Conservation (phyloP, 2,888 invertebrate species). For the Philonicus albiceps region DNA sequence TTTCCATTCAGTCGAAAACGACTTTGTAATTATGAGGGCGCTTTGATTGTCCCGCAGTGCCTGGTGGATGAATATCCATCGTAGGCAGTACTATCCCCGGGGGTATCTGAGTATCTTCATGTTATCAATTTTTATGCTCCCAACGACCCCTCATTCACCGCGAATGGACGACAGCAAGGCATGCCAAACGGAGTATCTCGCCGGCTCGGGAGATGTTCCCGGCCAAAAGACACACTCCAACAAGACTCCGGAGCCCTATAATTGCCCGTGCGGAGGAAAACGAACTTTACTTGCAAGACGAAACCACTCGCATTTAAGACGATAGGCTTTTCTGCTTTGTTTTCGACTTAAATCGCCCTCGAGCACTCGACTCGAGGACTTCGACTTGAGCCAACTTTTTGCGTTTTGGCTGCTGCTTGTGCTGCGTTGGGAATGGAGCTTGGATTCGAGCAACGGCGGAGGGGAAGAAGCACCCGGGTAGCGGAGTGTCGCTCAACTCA, state of each 20-base stretch:
- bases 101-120: neutral
- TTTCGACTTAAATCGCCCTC: slow-evolving; percentile 20
- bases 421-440: neutral
- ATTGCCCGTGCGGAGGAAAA: slow-evolving; percentile 18
- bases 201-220: neutral
- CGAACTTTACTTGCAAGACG: neutral
- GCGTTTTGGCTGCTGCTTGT: neutral
- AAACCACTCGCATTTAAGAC: neutral
- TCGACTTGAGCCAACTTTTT: slow-evolving; percentile 12
- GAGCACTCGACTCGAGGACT: neutral
- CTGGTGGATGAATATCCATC: slow-evolving; percentile 3
- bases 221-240: neutral
- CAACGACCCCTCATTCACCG: neutral
- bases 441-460: neutral
- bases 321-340: slow-evolving; percentile 21
- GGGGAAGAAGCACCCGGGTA: neutral
- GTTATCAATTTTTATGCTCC: slow-evolving; percentile 36
- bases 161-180: neutral
- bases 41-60: slow-evolving; percentile 41
- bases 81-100: neutral
- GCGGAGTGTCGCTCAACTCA: neutral
- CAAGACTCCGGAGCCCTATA: neutral
- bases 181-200: neutral
- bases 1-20: slow-evolving; percentile 46
- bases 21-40: slow-evolving; percentile 47